Base-by-base conservation (phyloP, 2,888 invertebrate genomes). In the Stenurella melanura region DNA sequence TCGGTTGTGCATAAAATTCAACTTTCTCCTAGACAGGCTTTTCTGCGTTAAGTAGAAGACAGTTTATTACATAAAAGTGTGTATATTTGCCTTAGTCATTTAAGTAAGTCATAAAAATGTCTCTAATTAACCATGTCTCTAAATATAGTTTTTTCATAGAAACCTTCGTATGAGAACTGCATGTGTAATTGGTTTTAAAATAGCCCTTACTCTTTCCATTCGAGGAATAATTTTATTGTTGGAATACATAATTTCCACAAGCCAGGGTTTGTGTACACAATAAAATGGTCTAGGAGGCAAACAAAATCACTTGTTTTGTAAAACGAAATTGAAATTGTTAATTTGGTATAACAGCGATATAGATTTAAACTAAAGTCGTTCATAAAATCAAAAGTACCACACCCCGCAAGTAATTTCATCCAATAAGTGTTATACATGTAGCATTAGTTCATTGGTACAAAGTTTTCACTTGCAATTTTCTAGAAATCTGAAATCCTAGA, bases 1-100 rank as follows among this genome's bases (percentile, higher is more conserved):
- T 50, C n/a, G 6, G 50, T 26, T 61, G n/a, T 61, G 61, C 61
- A 30, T 61, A 30, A 61, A 21, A 61, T 15, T 61, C n/a, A 12
- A 61, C 61, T 30, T 61, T 61, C 30, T n/a, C 15, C n/a, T n/a
- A 30, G 15, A n/a, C n/a, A 26, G 3, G n/a, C 26, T 61, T 61
- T 26, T 61, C 30, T 21, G 7, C 26, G 61, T 30, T n/a, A 21
- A 18, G 12, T 12, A 19, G 10, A 19, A 21, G 1, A 19, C 21
- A 30, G 12, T 61, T 61, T 60, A n/a, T 60, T 60, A n/a, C n/a
- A 50, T 50, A 50, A 50, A 50, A 60, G 26, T 0, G 19, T 58
- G 26, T 21, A 26, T 30, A 50, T 50, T 50, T 50, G 12, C n/a
- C n/a, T 5, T 7, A n/a, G 50, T 6, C 2, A 15, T 38, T 38